Percentiles rank a stretch among this genome's conserved stretches.
Evolutionary conservation across 2,113 vertebrate species (phyloP).

Genomic region (Rhabdornis inornatus): DNA sequence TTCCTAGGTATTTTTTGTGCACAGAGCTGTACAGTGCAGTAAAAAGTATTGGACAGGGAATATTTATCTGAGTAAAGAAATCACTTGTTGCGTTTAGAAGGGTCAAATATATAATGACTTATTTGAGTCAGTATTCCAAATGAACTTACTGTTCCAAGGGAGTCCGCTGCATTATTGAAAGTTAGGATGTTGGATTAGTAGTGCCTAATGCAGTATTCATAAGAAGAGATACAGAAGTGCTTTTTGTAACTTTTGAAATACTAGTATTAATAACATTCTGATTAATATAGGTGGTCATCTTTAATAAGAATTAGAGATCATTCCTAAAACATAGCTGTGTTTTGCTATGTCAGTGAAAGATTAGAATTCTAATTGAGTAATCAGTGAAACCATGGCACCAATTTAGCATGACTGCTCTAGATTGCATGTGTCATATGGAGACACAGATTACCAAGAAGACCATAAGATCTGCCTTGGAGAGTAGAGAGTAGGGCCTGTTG

Average conservation of each 20-base stretch:
- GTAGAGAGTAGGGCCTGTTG: neutral
- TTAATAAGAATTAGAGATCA: neutral
- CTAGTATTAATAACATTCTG: neutral
- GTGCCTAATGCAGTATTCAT: neutral
- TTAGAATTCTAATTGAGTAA: neutral
- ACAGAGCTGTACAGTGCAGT: neutral
- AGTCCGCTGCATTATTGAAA: neutral
- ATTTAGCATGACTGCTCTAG: neutral
- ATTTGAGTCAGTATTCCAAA: neutral
- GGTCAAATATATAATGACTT: neutral
- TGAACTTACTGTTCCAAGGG: neutral
- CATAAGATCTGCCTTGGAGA: neutral
- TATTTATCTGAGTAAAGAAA: neutral
- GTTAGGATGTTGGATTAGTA: neutral
- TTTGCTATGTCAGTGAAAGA: neutral
- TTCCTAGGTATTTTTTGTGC: neutral
- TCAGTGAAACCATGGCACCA: neutral
- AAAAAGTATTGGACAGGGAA: neutral
- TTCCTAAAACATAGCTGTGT: neutral
- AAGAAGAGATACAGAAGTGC: neutral
- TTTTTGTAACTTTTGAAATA: neutral
- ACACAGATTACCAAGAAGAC: neutral
- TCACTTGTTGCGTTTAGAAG: neutral
- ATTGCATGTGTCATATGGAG: neutral
- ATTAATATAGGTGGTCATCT: neutral